Base-by-base conservation (phyloP, 1,140 invertebrate genomes). In the Drosophila navojoa region DNA sequence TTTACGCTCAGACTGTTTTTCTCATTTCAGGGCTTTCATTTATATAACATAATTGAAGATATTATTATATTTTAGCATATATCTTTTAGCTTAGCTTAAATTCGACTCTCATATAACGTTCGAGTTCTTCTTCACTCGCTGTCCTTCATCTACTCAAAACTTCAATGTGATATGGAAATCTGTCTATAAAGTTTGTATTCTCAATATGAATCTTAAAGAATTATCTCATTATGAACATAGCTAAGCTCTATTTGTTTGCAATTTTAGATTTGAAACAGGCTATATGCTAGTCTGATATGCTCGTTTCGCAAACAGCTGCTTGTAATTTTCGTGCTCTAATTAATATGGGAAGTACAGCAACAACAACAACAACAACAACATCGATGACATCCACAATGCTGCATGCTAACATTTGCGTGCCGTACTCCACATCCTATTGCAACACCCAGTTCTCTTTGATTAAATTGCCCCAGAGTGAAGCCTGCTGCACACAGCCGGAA, bases 271-370 rank as follows among this genome's bases (percentile, higher is more conserved):
- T 22, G 19, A 22, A 42, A n/a, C 16, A 22, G 45, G 16, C 7
- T 47, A 47, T 47, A 2, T 49, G 7, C 19, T 25, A 49, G 47
- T 49, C 19, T 19, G 22, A 11, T 25, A 49, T 25, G 10, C 19
- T 5, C 10, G 47, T 25, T 25, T 25, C 19, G 47, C 10, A 4
- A 49, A n/a, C 19, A 27, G 2, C 47, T 10, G 25, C 49, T 55
- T 55, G 15, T 55, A 35, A 11, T 53, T 53, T 35, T 53, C n/a
- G 44, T 68, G 78, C 68, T 86, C 79, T 81, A 87, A 78, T 86
- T 87, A 79, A 87, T 87, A 78, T 63, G 45, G 42, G 62, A 78
- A 87, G 64, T 85, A 55, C 61, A 79, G 66, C 52, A 60, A 61
- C 35, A 44, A 50, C 25, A 69, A 38, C n/a, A 55, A 13, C 15